phyloP scores from a whole-genome alignment of 2,113 vertebrate species.

The Oxyura jamaicensis region DNA sequence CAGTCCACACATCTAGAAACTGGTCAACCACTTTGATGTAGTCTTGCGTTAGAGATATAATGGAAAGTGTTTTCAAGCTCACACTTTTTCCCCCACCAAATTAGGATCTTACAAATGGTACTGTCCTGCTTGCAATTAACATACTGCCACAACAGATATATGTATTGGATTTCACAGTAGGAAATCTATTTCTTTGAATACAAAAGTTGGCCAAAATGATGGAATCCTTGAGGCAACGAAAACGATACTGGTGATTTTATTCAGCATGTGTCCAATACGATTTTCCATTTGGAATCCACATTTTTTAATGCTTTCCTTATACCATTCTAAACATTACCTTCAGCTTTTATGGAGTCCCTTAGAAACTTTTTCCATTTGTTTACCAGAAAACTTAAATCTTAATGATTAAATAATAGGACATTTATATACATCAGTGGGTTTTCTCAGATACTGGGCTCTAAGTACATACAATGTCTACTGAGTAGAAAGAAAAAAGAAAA shows the following conservation, averaged over 20 bases:
- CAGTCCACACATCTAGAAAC: neutral
- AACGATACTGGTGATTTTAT: conserved; percentile 81
- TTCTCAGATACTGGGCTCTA: conserved; percentile 56
- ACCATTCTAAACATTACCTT: conserved; percentile 70
- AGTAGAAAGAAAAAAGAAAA: conserved; percentile 62
- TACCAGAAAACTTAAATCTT: conserved; percentile 72
- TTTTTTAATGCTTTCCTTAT: conserved; percentile 57
- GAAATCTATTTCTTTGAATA: neutral
- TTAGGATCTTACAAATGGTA: neutral
- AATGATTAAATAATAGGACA: conserved; percentile 72
- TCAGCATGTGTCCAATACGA: conserved; percentile 75
- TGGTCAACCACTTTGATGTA: neutral
- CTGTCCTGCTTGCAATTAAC: neutral
- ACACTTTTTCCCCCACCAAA: neutral
- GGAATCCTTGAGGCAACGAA: conserved; percentile 54
- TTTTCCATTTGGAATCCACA: conserved; percentile 75
- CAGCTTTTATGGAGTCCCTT: conserved; percentile 71
- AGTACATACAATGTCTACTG: conserved; percentile 72
- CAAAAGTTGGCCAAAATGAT: conserved; percentile 44
- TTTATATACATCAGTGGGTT: conserved; percentile 67
- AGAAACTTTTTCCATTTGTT: conserved; percentile 66
- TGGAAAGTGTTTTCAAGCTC: neutral
- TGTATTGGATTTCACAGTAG: neutral
- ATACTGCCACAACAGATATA: neutral
- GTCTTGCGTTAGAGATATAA: neutral